Evolutionary conservation across 1,140 invertebrate species (phyloP).

Genomic region (Danaus plexippus): DNA sequence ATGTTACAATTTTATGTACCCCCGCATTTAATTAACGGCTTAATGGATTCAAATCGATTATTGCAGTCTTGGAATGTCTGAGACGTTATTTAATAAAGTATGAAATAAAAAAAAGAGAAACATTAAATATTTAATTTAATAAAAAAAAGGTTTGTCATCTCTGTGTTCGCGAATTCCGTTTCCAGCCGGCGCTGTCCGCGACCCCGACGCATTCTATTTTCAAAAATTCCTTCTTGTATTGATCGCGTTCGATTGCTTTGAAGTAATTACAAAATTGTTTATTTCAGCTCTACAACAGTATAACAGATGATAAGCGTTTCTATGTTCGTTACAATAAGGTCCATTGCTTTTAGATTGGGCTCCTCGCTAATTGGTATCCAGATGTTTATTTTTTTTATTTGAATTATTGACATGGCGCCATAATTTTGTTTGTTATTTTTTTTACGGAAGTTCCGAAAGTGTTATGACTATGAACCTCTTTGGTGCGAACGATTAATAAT

Average conservation of each 20-base stretch:
- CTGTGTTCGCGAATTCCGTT: no score
- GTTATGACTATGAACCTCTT: no score
- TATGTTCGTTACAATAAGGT: slow-evolving; percentile 2
- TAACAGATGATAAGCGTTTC: neutral
- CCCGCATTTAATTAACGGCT: slow-evolving; percentile 8
- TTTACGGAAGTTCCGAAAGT: slow-evolving; percentile 3
- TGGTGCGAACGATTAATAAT: no score
- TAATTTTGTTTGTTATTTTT: slow-evolving; percentile 10
- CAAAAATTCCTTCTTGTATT: slow-evolving; percentile 55
- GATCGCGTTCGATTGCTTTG: slow-evolving; percentile 51
- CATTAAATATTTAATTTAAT: no score
- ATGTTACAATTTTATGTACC: slow-evolving; percentile 9
- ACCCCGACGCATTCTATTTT: slow-evolving; percentile 54
- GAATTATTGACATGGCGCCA: slow-evolving; percentile 30
- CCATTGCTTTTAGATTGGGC: neutral
- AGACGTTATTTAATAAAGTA: no score
- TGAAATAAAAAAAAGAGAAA: no score
- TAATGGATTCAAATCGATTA: slow-evolving; percentile 7
- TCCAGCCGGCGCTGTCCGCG: slow-evolving; percentile 17
- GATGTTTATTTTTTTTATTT: slow-evolving; percentile 29
- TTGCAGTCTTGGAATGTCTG: neutral
- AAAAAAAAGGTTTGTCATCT: no score
- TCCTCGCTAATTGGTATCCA: slow-evolving; percentile 10
- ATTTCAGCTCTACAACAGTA: slow-evolving; percentile 4
- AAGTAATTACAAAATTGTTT: slow-evolving; percentile 35